A percentile compares a stretch with the other conserved stretches of the same genome.
phyloP scores from a whole-genome alignment of 2,113 vertebrate species.

The Zapus hudsonius region DNA sequence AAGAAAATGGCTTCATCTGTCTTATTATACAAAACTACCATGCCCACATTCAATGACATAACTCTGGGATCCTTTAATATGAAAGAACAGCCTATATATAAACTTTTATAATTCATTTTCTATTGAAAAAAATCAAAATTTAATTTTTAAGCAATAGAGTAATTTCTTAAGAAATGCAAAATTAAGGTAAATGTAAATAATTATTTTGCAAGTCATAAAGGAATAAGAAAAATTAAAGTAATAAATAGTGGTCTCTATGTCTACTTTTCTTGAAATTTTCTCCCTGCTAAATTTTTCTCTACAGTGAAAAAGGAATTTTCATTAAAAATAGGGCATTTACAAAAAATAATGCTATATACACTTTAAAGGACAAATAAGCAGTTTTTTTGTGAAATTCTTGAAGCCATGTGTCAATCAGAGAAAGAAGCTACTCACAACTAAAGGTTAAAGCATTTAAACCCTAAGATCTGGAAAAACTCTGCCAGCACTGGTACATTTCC shows the following conservation, averaged over 20 bases:
- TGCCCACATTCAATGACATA: background rate
- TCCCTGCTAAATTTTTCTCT: background rate
- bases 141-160: background rate
- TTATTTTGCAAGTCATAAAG: background rate
- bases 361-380: slow-evolving; percentile 25
- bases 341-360: background rate
- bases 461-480: slow-evolving; percentile 58
- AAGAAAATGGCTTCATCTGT: background rate
- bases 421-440: slow-evolving; percentile 49
- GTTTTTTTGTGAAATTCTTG: background rate
- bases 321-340: background rate
- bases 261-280: background rate
- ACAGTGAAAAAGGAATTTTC: background rate
- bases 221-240: background rate
- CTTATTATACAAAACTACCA: background rate
- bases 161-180: background rate
- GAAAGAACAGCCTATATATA: background rate
- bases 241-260: accelerated
- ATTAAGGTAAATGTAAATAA: background rate
- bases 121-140: background rate
- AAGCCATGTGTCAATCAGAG: slow-evolving; percentile 43
- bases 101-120: background rate
- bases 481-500: background rate
- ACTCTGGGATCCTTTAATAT: background rate
- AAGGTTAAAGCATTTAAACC: slow-evolving; percentile 74